Conservation (phyloP, 2,888 invertebrate species). For the Ophion obscuratus region DNA sequence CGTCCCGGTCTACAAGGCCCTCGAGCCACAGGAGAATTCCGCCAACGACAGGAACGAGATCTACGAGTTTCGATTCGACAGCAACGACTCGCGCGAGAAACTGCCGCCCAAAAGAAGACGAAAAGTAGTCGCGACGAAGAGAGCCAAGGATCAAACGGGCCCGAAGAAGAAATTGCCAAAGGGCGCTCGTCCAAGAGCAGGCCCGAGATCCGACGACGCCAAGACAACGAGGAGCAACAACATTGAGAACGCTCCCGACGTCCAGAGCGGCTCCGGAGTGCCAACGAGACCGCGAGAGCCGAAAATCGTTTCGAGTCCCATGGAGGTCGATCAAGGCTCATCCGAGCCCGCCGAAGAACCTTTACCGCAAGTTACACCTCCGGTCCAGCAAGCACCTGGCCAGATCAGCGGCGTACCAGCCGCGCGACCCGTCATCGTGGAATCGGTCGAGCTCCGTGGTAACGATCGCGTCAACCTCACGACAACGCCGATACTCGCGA, state of each 20-base stretch:
- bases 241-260: background rate
- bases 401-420: background rate
- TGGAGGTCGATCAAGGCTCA: background rate
- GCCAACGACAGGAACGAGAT: constrained; percentile 60
- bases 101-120: constrained; percentile 64
- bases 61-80: constrained; percentile 73
- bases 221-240: background rate
- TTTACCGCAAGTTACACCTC: background rate
- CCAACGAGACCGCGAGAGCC: background rate
- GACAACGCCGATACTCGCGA: constrained; percentile 48
- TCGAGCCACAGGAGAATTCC: constrained; percentile 56
- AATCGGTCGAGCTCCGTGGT: constrained; percentile 41
- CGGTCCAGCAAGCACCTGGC: background rate
- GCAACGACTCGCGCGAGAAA: constrained; percentile 71
- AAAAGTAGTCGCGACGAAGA: background rate
- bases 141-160: background rate
- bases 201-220: background rate
- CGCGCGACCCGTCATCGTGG: constrained; percentile 19
- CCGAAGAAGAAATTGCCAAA: background rate
- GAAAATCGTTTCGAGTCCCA: background rate
- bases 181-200: background rate
- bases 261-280: background rate
- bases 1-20: constrained; percentile 70
- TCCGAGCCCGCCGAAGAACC: background rate
- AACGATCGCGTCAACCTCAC: constrained; percentile 46